These are phyloP conservation scores for Lichenostomus cassidix DNA, from an alignment of 2,113 vertebrate species.

Conservation along the genomic window DNA sequence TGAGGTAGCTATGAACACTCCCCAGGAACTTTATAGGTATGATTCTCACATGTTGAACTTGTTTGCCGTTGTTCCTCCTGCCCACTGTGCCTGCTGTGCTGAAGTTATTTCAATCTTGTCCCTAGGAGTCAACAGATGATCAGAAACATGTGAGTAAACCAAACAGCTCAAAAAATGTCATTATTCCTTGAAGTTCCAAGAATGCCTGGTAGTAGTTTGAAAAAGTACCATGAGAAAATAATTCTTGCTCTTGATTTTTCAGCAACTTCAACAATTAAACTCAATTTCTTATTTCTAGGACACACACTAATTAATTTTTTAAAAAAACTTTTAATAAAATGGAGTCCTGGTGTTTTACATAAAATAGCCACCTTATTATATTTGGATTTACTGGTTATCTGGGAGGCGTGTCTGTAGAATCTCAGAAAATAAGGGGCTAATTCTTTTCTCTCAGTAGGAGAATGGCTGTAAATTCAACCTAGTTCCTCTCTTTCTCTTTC, in stretches of 20 bases:
- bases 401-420: not conserved
- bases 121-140: not conserved
- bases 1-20: not conserved
- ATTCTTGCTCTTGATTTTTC: not conserved
- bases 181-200: not conserved
- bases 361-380: not conserved
- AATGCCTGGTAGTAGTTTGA: not conserved
- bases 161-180: not conserved
- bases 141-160: not conserved
- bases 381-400: not conserved
- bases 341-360: not conserved
- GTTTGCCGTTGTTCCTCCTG: not conserved
- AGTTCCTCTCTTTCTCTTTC: no score
- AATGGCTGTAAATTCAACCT: not conserved
- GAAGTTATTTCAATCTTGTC: not conserved
- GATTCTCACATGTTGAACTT: slow-evolving; percentile 11
- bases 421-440: not conserved
- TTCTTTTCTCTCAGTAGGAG: not conserved
- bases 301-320: not conserved
- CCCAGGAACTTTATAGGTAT: not conserved
- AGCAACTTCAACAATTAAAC: not conserved
- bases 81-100: not conserved
- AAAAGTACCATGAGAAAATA: not conserved
- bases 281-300: not conserved
- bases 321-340: not conserved